phyloP scores from a whole-genome alignment of 2,113 vertebrate species.

The Varanus salvator region DNA sequence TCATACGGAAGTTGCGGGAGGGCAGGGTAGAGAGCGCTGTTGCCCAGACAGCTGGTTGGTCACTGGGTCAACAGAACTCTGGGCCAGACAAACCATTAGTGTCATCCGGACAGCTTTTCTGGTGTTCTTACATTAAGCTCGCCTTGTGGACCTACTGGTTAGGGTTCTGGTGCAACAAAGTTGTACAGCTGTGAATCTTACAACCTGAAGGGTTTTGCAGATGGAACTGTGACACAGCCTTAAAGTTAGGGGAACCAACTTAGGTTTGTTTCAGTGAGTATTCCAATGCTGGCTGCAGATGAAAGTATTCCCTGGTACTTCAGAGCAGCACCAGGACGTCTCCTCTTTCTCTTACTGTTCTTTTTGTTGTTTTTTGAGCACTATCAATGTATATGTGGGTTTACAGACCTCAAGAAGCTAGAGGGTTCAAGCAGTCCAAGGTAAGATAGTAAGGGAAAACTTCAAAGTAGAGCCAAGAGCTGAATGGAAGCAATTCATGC shows the following conservation, averaged over 20 bases:
- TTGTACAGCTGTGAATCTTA: background rate
- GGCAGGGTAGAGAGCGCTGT: too few relatives aligned
- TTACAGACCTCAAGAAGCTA: background rate
- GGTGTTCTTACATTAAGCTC: background rate
- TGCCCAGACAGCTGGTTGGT: too few relatives aligned
- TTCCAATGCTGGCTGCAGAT: background rate
- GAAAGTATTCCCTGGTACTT: background rate
- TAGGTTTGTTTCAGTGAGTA: background rate
- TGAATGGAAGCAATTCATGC: background rate
- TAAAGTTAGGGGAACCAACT: too few relatives aligned
- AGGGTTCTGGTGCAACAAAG: background rate
- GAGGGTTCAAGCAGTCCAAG: background rate
- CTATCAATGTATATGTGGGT: background rate
- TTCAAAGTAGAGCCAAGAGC: too few relatives aligned
- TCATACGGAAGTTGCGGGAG: too few relatives aligned
- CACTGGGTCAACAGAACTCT: too few relatives aligned
- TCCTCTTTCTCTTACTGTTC: background rate
- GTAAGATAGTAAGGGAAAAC: background rate
- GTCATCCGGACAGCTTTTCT: too few relatives aligned
- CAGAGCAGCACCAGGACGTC: background rate
- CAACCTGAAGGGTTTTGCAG: background rate
- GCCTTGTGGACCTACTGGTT: background rate
- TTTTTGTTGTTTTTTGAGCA: background rate
- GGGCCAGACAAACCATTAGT: too few relatives aligned
- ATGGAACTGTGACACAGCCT: background rate